These are phyloP conservation scores for Blennius ocellaris DNA, from an alignment of 2,113 vertebrate genomes.

Conservation along the genomic window DNA sequence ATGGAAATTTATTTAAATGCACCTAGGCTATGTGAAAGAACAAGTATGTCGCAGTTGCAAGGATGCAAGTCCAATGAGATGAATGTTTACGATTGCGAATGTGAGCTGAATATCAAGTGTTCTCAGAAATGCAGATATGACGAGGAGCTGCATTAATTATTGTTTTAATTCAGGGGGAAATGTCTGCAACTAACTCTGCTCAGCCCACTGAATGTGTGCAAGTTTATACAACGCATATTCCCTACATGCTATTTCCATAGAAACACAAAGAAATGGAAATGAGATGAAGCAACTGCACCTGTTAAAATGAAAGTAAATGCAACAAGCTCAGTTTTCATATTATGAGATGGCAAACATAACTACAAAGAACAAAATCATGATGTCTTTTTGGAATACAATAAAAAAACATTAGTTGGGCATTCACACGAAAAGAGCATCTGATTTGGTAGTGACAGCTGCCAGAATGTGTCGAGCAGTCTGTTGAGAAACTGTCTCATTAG, in stretches of 20 bases:
- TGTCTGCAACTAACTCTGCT: slow-evolving; percentile 5
- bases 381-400: background rate
- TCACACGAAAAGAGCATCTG: slow-evolving; percentile 37
- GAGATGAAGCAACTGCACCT: background rate
- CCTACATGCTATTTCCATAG: background rate
- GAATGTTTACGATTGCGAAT: slow-evolving; percentile 28
- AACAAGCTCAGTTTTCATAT: background rate
- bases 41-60: slow-evolving; percentile 9
- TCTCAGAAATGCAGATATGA: slow-evolving; percentile 37
- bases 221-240: background rate
- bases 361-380: background rate
- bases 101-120: slow-evolving; percentile 39
- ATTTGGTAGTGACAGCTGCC: slow-evolving; percentile 38
- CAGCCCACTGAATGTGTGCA: slow-evolving; percentile 7
- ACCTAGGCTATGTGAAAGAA: slow-evolving; percentile 1
- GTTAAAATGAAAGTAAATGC: background rate
- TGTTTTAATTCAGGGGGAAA: slow-evolving; percentile 38
- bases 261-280: background rate
- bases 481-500: slow-evolving; percentile 22
- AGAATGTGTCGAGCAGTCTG: slow-evolving; percentile 33
- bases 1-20: background rate
- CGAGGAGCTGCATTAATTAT: slow-evolving; percentile 38
- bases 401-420: slow-evolving; percentile 9
- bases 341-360: background rate
- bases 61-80: slow-evolving; percentile 18